phyloP scores from a whole-genome alignment of 1,140 invertebrate species.

The Drosophila lacertosa region DNA sequence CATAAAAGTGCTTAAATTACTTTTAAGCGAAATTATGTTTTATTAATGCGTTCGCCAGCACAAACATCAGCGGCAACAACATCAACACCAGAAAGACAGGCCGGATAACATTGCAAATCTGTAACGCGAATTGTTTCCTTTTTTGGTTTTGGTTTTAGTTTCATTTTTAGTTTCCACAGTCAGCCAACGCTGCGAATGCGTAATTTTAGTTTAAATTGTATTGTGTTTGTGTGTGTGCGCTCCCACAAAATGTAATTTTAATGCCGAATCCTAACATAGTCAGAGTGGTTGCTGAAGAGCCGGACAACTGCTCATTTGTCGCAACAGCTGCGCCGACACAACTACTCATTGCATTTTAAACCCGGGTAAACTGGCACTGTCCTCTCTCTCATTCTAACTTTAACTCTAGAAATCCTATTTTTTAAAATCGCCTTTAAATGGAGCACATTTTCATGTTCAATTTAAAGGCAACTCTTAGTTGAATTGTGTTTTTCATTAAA shows the following conservation, averaged over 20 bases:
- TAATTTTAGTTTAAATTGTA: constrained; percentile 48
- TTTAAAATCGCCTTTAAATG: no score
- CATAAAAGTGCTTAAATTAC: constrained; percentile 80
- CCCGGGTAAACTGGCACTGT: neutral
- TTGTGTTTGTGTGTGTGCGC: constrained; percentile 4
- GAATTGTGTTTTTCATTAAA: constrained; percentile 33
- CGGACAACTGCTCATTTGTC: constrained; percentile 58
- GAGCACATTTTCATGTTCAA: no score
- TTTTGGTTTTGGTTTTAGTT: constrained; percentile 11
- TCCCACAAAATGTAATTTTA: constrained; percentile 30
- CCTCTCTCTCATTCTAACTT: no score
- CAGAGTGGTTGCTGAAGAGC: neutral
- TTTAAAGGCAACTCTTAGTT: no score
- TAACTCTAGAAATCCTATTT: no score
- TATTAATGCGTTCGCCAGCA: constrained; percentile 63
- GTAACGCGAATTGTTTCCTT: constrained; percentile 30
- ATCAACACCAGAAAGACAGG: constrained; percentile 14
- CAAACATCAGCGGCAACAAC: constrained; percentile 10
- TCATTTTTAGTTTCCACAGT: constrained; percentile 16
- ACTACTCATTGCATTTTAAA: constrained; percentile 33
- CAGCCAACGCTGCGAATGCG: constrained; percentile 35
- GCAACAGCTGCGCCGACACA: constrained; percentile 37
- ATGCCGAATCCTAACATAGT: constrained; percentile 6
- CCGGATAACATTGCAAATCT: constrained; percentile 51
- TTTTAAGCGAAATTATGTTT: constrained; percentile 81